Evolutionary conservation across 2,888 invertebrate species (phyloP), one percentile per base, ranked within the genome.

Genomic region (Odontomyia ornata): DNA sequence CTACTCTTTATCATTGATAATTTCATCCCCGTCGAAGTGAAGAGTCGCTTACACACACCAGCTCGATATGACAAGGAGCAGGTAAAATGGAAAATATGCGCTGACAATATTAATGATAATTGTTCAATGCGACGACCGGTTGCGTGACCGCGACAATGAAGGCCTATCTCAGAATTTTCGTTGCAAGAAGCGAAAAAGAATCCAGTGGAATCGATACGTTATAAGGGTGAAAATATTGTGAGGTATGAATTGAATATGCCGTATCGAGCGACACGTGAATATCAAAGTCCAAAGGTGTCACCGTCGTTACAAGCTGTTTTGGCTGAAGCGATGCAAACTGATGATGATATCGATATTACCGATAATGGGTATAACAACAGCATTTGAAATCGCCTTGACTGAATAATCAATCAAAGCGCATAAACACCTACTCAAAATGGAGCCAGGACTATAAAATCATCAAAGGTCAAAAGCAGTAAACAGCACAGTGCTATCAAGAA

Each of bases 1-100:
- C 94, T 95, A 86, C 93, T 93, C 83, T 89, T 96, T 46, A 92
- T 96, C 73, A 94, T 96, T 80, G 96, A 96, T 84, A 95, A 95
- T 86, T 97, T 97, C 87, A 93, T 97, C 83, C 96, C 96, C 9
- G 90, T 90, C 0, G 94, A 94, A 83, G 94, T 95, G 78, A 92
- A 93, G 83, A 90, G 90, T 60, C 91, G 93, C 79, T 89, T 96
- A 2, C 89, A 93, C 79, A 91, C 91, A 64, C 89, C 94, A 80
- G 91, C 94, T 15, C 88, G 90, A 73, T 95, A 92, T 84, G 94
- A 96, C 83, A 95, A 96, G 80, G 93, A 95, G 81, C 91, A 92
- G 78, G 95, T 95, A 82, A 90, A 90, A 76, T 96, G 95, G 95
- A 86, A 85, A 65, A 84, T 86, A 28, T 84, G 85, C 9, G 77